A percentile compares a stretch with the other conserved stretches of the same genome.
These are phyloP conservation scores for Erythrocercus mccallii DNA, from an alignment of 2,113 vertebrate genomes.

Conservation along the genomic window DNA sequence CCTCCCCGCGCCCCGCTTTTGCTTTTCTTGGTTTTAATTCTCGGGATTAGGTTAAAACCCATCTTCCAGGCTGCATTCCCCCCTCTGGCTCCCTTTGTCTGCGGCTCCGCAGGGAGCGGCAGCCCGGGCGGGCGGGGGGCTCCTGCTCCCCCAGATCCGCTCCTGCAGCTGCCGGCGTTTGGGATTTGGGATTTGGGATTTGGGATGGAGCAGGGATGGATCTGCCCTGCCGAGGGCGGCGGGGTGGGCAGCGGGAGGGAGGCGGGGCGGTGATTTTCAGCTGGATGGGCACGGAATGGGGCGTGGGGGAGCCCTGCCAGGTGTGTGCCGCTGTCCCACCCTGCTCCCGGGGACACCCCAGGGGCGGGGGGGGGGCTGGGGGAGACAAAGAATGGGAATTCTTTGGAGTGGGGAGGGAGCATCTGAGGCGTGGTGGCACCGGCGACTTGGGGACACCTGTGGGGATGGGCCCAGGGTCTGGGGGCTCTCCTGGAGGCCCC, in stretches of 20 bases:
- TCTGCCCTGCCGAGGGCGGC: neutral
- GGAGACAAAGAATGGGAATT: neutral
- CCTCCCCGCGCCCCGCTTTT: neutral
- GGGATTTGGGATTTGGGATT: neutral
- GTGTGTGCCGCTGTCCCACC: neutral
- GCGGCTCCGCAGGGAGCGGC: neutral
- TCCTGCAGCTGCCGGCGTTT: neutral
- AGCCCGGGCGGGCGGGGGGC: neutral
- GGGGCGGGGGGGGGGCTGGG: neutral
- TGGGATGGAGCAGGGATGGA: neutral
- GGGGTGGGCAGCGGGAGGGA: neutral
- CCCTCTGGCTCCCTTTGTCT: neutral
- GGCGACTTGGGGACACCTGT: rapidly evolving
- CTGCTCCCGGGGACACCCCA: rapidly evolving
- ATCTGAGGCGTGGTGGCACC: rapidly evolving
- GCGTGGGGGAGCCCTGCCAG: neutral
- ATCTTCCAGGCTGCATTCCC: neutral
- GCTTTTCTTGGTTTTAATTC: neutral
- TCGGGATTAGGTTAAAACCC: neutral
- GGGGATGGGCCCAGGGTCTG: neutral
- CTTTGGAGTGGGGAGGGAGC: neutral
- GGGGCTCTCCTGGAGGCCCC: neutral
- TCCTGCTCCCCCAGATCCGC: neutral
- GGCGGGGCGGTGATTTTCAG: neutral
- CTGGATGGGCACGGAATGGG: neutral